A percentile compares a stretch with the other conserved stretches of the same genome.
phyloP scores from a whole-genome alignment of 2,797 vertebrate genomes.

The Poeciliopsis turneri region DNA sequence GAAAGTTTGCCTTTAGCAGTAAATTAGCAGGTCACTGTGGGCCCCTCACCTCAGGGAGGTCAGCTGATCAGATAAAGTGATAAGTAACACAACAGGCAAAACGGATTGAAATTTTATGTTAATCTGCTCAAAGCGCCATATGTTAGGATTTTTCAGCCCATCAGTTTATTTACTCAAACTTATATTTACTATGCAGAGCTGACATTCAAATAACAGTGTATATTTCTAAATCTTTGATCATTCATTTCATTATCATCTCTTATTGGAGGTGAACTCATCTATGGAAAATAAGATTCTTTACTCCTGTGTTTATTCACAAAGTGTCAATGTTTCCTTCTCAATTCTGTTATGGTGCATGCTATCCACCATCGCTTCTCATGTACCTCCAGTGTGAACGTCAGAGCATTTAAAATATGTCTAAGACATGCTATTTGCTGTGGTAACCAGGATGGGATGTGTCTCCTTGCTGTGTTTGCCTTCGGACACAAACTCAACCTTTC shows the following conservation, averaged over 20 bases:
- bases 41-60: constrained; percentile 49
- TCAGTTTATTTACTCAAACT: not conserved
- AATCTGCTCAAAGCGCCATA: constrained; percentile 19
- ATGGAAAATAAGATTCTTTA: constrained; percentile 4
- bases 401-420: constrained; percentile 13
- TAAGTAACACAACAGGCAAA: constrained; percentile 23
- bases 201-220: constrained; percentile 12
- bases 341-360: constrained; percentile 12
- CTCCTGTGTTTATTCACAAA: constrained; percentile 1
- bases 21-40: constrained; percentile 58
- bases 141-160: constrained; percentile 5
- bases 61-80: constrained; percentile 37
- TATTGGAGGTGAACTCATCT: not conserved
- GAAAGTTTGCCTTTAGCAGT: constrained; percentile 55
- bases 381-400: constrained; percentile 10
- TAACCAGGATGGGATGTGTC: constrained; percentile 30
- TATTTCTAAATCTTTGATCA: constrained; percentile 3
- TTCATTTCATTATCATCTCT: constrained; percentile 9
- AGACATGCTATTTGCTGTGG: constrained; percentile 47
- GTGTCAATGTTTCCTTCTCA: constrained; percentile 11
- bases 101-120: constrained; percentile 36
- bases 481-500: constrained; percentile 43
- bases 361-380: constrained; percentile 18
- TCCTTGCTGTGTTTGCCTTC: constrained; percentile 15
- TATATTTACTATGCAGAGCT: not conserved